Conservation (phyloP, 2,888 invertebrate species). For the Acronicta leporina region DNA sequence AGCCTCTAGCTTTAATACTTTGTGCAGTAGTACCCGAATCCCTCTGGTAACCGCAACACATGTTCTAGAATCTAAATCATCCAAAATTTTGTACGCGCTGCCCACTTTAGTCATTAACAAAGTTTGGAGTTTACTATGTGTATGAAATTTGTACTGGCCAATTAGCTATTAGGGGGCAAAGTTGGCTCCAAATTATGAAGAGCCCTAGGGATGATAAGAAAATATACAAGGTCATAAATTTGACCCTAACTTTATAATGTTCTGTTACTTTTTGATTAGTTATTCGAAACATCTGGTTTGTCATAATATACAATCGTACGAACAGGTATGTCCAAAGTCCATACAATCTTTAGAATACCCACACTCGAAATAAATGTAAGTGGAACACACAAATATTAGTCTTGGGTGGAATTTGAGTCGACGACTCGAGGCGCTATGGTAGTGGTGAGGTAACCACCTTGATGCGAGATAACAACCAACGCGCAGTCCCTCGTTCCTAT, state of each 20-base stretch:
- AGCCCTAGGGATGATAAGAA: slow-evolving; percentile 13
- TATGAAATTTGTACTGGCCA: slow-evolving; percentile 37
- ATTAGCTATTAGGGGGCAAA: slow-evolving; percentile 38
- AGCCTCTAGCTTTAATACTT: slow-evolving; percentile 18
- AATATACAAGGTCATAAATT: slow-evolving; percentile 1
- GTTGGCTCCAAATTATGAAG: slow-evolving; percentile 11
- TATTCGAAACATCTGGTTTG: too few relatives aligned
- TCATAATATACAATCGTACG: too few relatives aligned
- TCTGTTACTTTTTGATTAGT: too few relatives aligned
- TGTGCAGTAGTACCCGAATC: slow-evolving; percentile 7
- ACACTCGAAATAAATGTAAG: too few relatives aligned
- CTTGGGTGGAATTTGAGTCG: too few relatives aligned
- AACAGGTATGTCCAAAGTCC: too few relatives aligned
- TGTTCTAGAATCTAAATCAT: slow-evolving; percentile 38
- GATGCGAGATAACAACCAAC: too few relatives aligned
- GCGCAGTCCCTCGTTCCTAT: too few relatives aligned
- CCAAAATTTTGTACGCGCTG: slow-evolving; percentile 26
- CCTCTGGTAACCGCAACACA: slow-evolving; percentile 38
- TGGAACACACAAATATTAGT: too few relatives aligned
- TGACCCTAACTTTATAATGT: not conserved
- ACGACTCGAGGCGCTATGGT: too few relatives aligned
- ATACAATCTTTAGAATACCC: too few relatives aligned
- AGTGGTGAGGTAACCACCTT: too few relatives aligned
- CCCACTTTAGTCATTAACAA: slow-evolving; percentile 46
- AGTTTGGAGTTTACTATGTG: slow-evolving; percentile 32